Evolutionary conservation across 2,888 invertebrate genomes (phyloP), one percentile per base, ranked within the genome.

Genomic region (Platycheirus rosarum): DNA sequence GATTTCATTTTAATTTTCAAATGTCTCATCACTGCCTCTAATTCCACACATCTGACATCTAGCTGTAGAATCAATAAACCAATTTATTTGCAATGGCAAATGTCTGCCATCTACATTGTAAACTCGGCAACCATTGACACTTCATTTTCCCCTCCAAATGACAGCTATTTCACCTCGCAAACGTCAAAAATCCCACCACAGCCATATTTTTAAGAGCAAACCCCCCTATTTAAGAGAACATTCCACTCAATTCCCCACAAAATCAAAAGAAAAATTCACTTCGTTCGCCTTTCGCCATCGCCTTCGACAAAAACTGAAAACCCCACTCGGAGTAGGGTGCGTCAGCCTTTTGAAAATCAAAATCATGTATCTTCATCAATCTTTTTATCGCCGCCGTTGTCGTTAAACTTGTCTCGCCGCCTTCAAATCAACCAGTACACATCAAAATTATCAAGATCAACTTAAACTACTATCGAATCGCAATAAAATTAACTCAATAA

Each of bases 251-350:
- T 18, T 60, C 29, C 14, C 29, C 42, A 42, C n/a, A 46, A 71
- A 70, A 46, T 32, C 46, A 48, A 42, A 66, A 62, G 48, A 60
- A 62, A 65, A 73, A 82, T 63, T 73, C 68, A 82, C 82, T 82
- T 82, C 77, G 82, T 82, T 77, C 71, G 16, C 26, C 40, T 23
- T n/a, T n/a, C n/a, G n/a, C n/a, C n/a, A n/a, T n/a, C 23, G 23
- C 2, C 23, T 23, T 23, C 6, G n/a, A n/a, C n/a, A n/a, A n/a
- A n/a, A 26, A 26, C 44, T 63, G 7, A 62, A 68, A 57, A 48
- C 57, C 77, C 53, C 60, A 71, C 63, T 77, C 77, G 49, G 66
- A 77, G 73, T 84, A 74, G 84, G 84, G 84, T 78, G 84, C 78
- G 84, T 84, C 84, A 84, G 84, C 84, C 51, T 77, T 65, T 68